A percentile compares a stretch with the other conserved stretches of the same genome.
These are phyloP conservation scores for Xiphorhynchus elegans DNA, from an alignment of 2,113 vertebrate species.

Conservation along the genomic window DNA sequence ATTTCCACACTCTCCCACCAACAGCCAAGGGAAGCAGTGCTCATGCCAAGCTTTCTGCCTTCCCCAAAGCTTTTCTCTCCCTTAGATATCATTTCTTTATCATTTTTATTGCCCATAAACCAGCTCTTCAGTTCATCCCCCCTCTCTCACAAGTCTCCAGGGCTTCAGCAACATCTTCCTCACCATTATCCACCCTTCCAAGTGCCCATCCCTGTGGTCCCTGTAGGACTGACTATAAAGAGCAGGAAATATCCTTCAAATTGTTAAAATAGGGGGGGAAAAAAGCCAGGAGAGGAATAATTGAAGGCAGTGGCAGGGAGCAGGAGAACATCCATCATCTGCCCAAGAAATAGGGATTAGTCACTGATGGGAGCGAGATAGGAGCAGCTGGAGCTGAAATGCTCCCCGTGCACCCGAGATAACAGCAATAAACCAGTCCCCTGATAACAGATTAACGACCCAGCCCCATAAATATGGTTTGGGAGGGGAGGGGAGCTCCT, in stretches of 20 bases:
- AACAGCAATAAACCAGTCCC: background rate
- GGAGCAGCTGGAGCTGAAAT: rapidly evolving
- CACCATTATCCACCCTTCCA: rapidly evolving
- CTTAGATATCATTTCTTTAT: background rate
- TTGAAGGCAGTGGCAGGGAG: background rate
- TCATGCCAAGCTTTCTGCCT: background rate
- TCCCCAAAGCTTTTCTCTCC: background rate
- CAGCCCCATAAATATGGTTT: background rate
- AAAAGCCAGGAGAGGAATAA: background rate
- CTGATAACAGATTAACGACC: rapidly evolving
- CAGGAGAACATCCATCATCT: background rate
- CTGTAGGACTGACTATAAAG: background rate
- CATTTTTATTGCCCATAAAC: background rate
- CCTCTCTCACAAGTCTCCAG: background rate
- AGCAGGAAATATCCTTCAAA: background rate
- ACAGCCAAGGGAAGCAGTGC: rapidly evolving
- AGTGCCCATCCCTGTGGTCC: background rate
- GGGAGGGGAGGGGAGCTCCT: background rate
- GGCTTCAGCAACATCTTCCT: background rate
- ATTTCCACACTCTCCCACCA: rapidly evolving
- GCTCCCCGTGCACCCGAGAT: background rate
- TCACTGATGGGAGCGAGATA: background rate
- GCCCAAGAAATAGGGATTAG: rapidly evolving
- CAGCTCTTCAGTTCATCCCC: background rate
- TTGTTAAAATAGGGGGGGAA: background rate